Base-by-base conservation (phyloP, 2,888 invertebrate species). In the Nymphalis urticae region DNA sequence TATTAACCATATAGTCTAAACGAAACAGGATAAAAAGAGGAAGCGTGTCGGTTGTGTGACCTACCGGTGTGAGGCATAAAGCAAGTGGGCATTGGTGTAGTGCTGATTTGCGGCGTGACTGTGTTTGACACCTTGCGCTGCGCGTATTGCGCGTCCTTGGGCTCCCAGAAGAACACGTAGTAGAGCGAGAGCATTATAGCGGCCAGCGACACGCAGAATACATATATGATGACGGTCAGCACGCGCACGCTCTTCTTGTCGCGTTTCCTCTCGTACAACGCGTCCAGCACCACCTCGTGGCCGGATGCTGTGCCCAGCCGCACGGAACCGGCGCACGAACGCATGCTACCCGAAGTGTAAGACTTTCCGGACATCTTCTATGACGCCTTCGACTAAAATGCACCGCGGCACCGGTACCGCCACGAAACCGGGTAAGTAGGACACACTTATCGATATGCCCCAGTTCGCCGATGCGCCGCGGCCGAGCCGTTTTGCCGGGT, bases 141-240 rank as follows among this genome's bases (percentile, higher is more conserved):
- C 83, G 89, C 89, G 80, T 91, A 89, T 67, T 89, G 91, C 84
- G 92, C 89, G 80, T 91, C 93, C 88, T 91, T 95, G 24, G 98
- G 97, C 88, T 97, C 96, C 98, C 98, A 98, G 85, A 98, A 95
- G 91, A 98, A 97, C 79, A 97, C 96, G 93, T 98, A 98, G 93
- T 98, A 98, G 64, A 98, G 94, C 17, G 98, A 98, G 75, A 98
- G 94, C 93, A 98, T 96, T 80, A 98, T 97, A 64, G 98, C 98
- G 24, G 98, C 98, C 82, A 98, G 93, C 58, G 98, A 98, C 78
- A 98, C 98, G 85, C 97, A 97, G 87, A 98, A 96, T 76, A 98
- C 96, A 92, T 98, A 98, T 64, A 98, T 97, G 80, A 98, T 94
- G 76, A 98, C 98, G 27, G 98, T 98, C 81, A 98, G 94, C 78